These are phyloP conservation scores for Tenrec ecaudatus DNA, from an alignment of 2,113 vertebrate genomes.

Conservation along the genomic window DNA sequence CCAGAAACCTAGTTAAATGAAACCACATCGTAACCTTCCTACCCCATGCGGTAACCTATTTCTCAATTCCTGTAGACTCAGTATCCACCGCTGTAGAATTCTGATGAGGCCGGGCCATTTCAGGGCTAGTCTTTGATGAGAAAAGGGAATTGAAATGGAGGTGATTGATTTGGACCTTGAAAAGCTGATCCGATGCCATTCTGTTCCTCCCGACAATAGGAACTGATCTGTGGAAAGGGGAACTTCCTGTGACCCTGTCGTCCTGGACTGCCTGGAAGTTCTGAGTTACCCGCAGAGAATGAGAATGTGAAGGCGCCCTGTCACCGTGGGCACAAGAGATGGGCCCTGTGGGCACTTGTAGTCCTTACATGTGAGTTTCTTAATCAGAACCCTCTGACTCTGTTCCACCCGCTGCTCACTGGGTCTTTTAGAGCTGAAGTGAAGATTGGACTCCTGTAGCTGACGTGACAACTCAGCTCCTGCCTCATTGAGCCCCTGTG, in stretches of 20 bases:
- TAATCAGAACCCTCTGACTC: not conserved
- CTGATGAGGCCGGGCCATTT: not conserved
- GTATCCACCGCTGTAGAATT: not conserved
- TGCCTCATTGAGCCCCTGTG: fast-evolving
- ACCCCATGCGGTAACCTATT: slow-evolving; percentile 55
- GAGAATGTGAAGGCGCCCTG: not conserved
- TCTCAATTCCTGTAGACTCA: slow-evolving; percentile 57
- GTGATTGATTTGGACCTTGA: not conserved
- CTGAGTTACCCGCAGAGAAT: not conserved
- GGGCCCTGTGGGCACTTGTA: not conserved
- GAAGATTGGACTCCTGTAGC: not conserved
- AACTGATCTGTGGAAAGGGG: not conserved
- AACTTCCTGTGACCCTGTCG: not conserved
- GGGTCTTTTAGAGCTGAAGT: not conserved
- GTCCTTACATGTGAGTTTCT: not conserved
- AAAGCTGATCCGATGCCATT: not conserved
- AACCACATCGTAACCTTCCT: slow-evolving; percentile 60
- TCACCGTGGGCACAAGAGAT: fast-evolving
- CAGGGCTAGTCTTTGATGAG: not conserved
- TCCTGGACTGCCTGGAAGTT: fast-evolving
- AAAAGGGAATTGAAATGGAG: slow-evolving; percentile 46
- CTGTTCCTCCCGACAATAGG: not conserved
- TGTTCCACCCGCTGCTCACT: not conserved
- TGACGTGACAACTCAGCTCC: not conserved
- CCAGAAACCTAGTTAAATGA: slow-evolving; percentile 68